Percentiles rank a stretch among this genome's conserved stretches.
These are phyloP conservation scores for Mythimna impura DNA, from an alignment of 2,888 invertebrate genomes.

Conservation along the genomic window DNA sequence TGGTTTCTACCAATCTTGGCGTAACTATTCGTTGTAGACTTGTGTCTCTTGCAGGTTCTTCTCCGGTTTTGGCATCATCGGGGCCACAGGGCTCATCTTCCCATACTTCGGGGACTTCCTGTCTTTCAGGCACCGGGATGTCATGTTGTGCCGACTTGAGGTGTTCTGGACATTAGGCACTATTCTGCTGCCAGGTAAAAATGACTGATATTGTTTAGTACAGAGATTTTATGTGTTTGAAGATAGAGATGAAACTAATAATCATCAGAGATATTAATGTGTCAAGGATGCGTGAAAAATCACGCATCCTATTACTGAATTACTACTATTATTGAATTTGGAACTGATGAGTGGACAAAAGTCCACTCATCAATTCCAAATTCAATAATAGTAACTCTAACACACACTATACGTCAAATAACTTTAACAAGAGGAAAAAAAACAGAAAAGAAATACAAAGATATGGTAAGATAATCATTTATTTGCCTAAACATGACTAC, in stretches of 20 bases:
- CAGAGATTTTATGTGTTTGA: not conserved
- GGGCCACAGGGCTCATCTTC: conserved; percentile 91
- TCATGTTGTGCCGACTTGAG: conserved; percentile 90
- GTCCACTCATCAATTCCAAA: too few relatives aligned
- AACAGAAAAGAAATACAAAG: too few relatives aligned
- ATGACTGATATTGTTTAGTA: not conserved
- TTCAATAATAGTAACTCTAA: too few relatives aligned
- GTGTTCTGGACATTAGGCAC: conserved; percentile 92
- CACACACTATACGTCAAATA: too few relatives aligned
- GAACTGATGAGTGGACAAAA: too few relatives aligned
- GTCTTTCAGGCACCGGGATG: conserved; percentile 88
- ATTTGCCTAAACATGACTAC: too few relatives aligned
- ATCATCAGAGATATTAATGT: not conserved
- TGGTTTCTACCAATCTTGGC: conserved; percentile 66
- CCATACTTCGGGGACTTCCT: conserved; percentile 91
- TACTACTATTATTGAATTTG: too few relatives aligned
- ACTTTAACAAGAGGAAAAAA: too few relatives aligned
- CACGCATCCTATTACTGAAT: too few relatives aligned
- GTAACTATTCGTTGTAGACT: conserved; percentile 84
- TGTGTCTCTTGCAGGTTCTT: conserved; percentile 88
- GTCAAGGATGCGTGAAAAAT: not conserved
- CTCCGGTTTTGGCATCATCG: conserved; percentile 92
- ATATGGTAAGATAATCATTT: too few relatives aligned
- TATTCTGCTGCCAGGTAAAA: conserved; percentile 89
- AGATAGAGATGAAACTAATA: not conserved